Base-by-base conservation (phyloP, 2,888 invertebrate genomes). In the Charanyca ferruginea region DNA sequence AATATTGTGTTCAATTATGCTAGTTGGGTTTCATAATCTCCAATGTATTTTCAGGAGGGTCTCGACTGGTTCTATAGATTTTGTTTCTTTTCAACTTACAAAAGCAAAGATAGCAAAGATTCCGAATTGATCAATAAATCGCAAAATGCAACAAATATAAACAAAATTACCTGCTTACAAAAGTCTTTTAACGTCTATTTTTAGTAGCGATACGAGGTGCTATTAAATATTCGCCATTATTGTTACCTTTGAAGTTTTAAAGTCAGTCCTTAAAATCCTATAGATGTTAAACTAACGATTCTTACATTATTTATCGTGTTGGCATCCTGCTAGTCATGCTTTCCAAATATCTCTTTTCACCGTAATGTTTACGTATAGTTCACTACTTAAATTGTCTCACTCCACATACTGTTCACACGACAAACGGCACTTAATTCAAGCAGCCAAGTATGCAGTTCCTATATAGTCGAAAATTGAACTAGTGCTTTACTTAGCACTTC, bases 321-420 rank as follows among this genome's bases (percentile, higher is more conserved):
- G 11, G 42, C 52, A 64, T 61, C 51, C 63, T 60, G 23, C 38
- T 35, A 45, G 62, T 65, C 57, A 71, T 51, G 66, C 71, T 71
- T 78, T 81, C 63, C 60, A 64, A 83, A 78, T 82, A 64, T 79
- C 72, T 81, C 76, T 77, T 81, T 83, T 79, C 80, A 67, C 78
- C 67, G 63, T 74, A 85, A 80, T 77, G 65, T 79, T 60, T 66
- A 74, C 73, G 77, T 78, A 77, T 79, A 78, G 73, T 73, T 73
- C 58, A 60, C 63, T 58, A 74, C 66, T 75, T 65, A 57, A 52
- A 60, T 49, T 66, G 86, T 88, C 77, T 77, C 86, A 88, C 81
- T 88, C 87, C 83, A 87, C 77, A 86, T 86, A 83, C 80, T 70
- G 58, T 69, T 62, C 55, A 64, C 54, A 72, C 77, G 80, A 80